Evolutionary conservation across 1,140 invertebrate genomes (phyloP).

Genomic region (Pantala flavescens): DNA sequence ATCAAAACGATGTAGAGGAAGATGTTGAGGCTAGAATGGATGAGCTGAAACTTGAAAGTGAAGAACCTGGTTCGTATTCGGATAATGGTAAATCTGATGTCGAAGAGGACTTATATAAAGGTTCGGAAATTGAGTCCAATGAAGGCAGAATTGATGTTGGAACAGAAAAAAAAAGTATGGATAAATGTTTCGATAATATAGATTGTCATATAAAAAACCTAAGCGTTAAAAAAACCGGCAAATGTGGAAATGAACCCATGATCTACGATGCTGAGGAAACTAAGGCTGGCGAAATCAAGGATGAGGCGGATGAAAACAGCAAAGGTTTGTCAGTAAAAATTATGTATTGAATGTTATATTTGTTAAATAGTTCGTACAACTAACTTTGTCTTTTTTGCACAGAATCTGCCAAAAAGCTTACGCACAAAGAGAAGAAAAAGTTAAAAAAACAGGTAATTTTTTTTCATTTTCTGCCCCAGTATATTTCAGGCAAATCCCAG

Average conservation of each 20-base stretch:
- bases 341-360: background rate
- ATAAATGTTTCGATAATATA: conserved; percentile 23
- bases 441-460: conserved; percentile 59
- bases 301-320: background rate
- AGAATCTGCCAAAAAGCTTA: conserved; percentile 59
- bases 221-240: no score
- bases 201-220: conserved; percentile 13
- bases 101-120: background rate
- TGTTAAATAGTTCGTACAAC: conserved; percentile 6
- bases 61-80: background rate
- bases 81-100: background rate
- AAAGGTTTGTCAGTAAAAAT: background rate
- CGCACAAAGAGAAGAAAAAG: conserved; percentile 92
- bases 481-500: background rate
- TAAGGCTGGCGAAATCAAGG: conserved; percentile 16
- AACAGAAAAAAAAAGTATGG: conserved; percentile 15
- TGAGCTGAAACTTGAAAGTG: background rate
- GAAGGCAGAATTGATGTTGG: conserved; percentile 14
- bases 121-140: background rate
- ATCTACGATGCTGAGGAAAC: conserved; percentile 22
- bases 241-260: conserved; percentile 26
- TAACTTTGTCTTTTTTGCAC: conserved; percentile 24
- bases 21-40: conserved; percentile 10
- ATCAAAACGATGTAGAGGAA: conserved; percentile 16
- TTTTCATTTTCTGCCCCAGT: background rate